Base-by-base conservation (phyloP, 2,888 invertebrate species). In the Oxystoma pomonae region DNA sequence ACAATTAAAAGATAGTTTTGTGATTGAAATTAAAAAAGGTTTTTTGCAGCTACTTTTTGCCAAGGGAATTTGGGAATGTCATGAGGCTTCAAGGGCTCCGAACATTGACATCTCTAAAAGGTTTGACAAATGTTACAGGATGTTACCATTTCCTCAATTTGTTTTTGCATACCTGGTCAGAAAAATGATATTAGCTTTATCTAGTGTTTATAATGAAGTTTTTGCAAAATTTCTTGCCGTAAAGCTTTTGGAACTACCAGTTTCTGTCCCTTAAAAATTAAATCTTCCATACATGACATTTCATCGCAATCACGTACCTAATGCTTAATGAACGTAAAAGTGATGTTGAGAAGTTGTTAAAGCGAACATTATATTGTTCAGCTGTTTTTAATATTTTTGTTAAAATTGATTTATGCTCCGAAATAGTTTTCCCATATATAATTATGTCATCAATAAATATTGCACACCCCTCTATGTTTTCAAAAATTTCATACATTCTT, bases 401-500 rank as follows among this genome's bases (percentile, higher is more conserved):
- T 16, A 55, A 16, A 57, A 17, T 57, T 57, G 9, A 57, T n/a
- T n/a, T n/a, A n/a, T n/a, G n/a, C n/a, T n/a, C n/a, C n/a, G n/a
- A n/a, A n/a, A n/a, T n/a, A n/a, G n/a, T n/a, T n/a, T n/a, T n/a
- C n/a, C n/a, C n/a, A n/a, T n/a, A n/a, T n/a, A n/a, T n/a, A n/a
- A n/a, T n/a, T n/a, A n/a, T n/a, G n/a, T n/a, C n/a, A n/a, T n/a
- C n/a, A n/a, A 68, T 63, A 62, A 61, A 64, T 9, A 67, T 55
- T 17, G 58, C 63, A 35, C 64, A 62, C 7, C 67, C 66, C 22
- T n/a, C n/a, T 57, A 68, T 61, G 21, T 65, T 57, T 12, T 59
- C 65, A 61, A 68, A 67, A 49, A 67, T 66, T 60, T 67, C 62
- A 18, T 21, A 55, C 16, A 58, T 61, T 22, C 52, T 58, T 55